Percentiles rank a stretch among this genome's conserved stretches.
phyloP scores from a whole-genome alignment of 2,888 invertebrate species.

The Microchrysa polita region DNA sequence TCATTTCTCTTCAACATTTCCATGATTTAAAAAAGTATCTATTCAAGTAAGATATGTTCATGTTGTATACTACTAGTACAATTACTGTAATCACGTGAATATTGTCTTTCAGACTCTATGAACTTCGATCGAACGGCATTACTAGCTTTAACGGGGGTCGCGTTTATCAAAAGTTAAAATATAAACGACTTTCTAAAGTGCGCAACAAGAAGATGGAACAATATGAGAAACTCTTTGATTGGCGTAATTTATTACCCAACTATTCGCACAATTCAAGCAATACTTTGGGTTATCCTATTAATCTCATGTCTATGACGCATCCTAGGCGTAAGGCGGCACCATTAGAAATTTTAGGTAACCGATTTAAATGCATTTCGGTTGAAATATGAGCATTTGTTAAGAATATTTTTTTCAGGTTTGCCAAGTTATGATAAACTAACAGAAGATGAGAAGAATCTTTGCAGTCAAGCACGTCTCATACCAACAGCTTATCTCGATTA shows the following conservation, averaged over 20 bases:
- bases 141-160: conserved; percentile 71
- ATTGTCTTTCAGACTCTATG: conserved; percentile 66
- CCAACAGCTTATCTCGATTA: conserved; percentile 84
- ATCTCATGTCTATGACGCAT: conserved; percentile 31
- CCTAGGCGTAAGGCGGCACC: conserved; percentile 61
- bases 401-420: conserved; percentile 70
- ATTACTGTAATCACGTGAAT: neutral
- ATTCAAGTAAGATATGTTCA: conserved; percentile 60
- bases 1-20: conserved; percentile 79
- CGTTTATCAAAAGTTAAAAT: conserved; percentile 73
- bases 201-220: conserved; percentile 54
- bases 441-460: conserved; percentile 77
- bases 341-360: conserved; percentile 59
- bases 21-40: conserved; percentile 74
- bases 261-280: neutral
- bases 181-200: conserved; percentile 61
- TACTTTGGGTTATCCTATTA: neutral
- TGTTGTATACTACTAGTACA: conserved; percentile 11
- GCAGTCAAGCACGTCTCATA: conserved; percentile 77
- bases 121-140: conserved; percentile 77
- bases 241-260: conserved; percentile 51
- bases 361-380: neutral
- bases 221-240: conserved; percentile 52
- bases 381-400: too few species aligned
- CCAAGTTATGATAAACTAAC: conserved; percentile 82